A percentile compares a stretch with the other conserved stretches of the same genome.
Evolutionary conservation across 1,140 invertebrate genomes (phyloP).

Genomic region (Trissolcus basalis): DNA sequence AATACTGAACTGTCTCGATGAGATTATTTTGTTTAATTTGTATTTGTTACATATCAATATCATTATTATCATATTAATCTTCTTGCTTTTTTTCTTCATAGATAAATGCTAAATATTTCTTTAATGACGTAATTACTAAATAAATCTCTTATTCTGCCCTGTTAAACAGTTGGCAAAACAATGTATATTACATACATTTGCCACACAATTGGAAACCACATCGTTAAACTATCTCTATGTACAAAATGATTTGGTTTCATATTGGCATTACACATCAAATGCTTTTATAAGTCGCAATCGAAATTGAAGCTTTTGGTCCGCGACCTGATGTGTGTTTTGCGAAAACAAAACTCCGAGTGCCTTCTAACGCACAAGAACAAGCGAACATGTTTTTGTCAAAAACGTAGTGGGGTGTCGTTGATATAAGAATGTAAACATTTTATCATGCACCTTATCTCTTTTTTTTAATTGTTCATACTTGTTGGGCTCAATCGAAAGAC

Average conservation of each 20-base stretch:
- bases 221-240: conserved; percentile 54
- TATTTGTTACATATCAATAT: conserved; percentile 40
- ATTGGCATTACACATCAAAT: conserved; percentile 19
- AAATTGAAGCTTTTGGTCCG: neutral
- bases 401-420: too few relatives aligned
- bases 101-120: conserved; percentile 46
- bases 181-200: conserved; percentile 55
- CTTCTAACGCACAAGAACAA: too few relatives aligned
- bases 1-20: conserved; percentile 27
- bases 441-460: too few relatives aligned
- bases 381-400: too few relatives aligned
- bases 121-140: conserved; percentile 46
- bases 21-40: conserved; percentile 39
- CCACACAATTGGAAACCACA: conserved; percentile 52
- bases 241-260: conserved; percentile 40
- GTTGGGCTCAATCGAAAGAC: too few relatives aligned
- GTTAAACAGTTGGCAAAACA: conserved; percentile 56
- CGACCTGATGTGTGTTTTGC: too few relatives aligned
- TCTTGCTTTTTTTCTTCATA: conserved; percentile 29
- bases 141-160: conserved; percentile 41
- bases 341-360: too few relatives aligned
- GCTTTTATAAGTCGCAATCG: conserved; percentile 8
- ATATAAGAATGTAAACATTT: too few relatives aligned
- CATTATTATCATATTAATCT: conserved; percentile 48
- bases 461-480: too few relatives aligned